Base-by-base conservation (phyloP, 2,113 vertebrate species). In the Arvicanthis niloticus region DNA sequence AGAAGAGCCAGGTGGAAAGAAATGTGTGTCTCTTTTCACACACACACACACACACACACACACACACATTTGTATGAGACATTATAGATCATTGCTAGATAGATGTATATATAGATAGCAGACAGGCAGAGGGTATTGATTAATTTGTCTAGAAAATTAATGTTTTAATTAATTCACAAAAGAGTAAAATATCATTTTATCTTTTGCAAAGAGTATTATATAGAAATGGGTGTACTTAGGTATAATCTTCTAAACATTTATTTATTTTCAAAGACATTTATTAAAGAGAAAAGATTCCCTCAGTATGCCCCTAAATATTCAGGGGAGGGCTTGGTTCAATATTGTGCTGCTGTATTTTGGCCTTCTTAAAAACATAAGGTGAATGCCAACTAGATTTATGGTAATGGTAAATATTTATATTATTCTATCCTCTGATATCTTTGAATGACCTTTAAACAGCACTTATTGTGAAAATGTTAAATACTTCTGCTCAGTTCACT, bases 391-490 rank as follows among this genome's bases (percentile, higher is more conserved):
- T 76, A 65, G 62, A 67, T 88, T 87, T 84, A 93, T 81, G 40
- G 9, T 16, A 89, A 48, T 68, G 67, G 42, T 73, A 91, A 94
- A 93, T 85, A 77, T 62, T 93, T 65, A 90, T 77, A 56, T 21
- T 65, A 1, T 26, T 93, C 37, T 92, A 12, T 95, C 40, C 3
- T 86, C 72, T 95, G 60, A 88, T 95, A 60, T 93, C 76, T 92
- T 89, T 92, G n/a, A 96, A 76, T 94, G 48, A 88, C 31, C 37
- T 97, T 97, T 96, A 81, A 88, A 42, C 81, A 67, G 26, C 42
- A 60, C 6, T 60, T 95, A 72, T 85, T 96, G 7, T 89, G 65
- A 70, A 78, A 94, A 62, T 95, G 51, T 91, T 94, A 48, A 89
- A n/a, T 87, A 96, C 91, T 94, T 95, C 42, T 90, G 72, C 76